A percentile compares a stretch with the other conserved stretches of the same genome.
These are phyloP conservation scores for Sussaba pulchella DNA, from an alignment of 2,888 invertebrate genomes.

Conservation along the genomic window DNA sequence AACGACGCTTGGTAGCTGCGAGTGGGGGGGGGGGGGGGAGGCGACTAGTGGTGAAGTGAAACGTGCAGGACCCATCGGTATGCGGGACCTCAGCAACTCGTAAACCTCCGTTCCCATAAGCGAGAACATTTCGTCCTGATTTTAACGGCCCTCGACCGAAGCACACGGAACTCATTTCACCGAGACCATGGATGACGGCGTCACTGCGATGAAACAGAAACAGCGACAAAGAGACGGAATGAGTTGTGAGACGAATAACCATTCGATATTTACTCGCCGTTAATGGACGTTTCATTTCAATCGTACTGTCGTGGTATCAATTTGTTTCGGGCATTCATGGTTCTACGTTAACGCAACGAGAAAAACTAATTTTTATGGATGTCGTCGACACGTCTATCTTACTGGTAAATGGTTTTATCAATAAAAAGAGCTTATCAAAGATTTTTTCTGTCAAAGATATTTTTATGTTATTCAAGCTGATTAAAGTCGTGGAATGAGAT, in stretches of 20 bases:
- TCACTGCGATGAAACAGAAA: slow-evolving; percentile 11
- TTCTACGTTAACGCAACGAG: too few species aligned
- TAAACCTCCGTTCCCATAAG: slow-evolving; percentile 41
- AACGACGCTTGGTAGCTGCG: slow-evolving; percentile 22
- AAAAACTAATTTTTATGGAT: too few species aligned
- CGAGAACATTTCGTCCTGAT: slow-evolving; percentile 47
- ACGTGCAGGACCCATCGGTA: slow-evolving; percentile 42
- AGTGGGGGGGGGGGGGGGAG: not conserved
- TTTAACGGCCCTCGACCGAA: slow-evolving; percentile 38
- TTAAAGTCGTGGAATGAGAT: not conserved
- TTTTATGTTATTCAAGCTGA: too few species aligned
- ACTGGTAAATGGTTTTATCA: too few species aligned
- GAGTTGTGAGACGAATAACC: not conserved
- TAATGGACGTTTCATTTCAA: slow-evolving; percentile 9
- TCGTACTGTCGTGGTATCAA: not conserved
- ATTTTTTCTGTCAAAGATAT: too few species aligned
- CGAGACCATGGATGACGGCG: slow-evolving; percentile 21
- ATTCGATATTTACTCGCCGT: not conserved
- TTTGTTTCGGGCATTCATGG: too few species aligned
- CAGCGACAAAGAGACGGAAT: slow-evolving; percentile 1
- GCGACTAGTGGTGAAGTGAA: slow-evolving; percentile 10
- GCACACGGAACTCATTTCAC: slow-evolving; percentile 34
- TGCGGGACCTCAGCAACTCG: slow-evolving; percentile 44
- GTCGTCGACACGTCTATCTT: too few species aligned
- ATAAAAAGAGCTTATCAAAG: too few species aligned